A percentile compares a stretch with the other conserved stretches of the same genome.
These are phyloP conservation scores for Andricus curvator DNA, from an alignment of 2,888 invertebrate species.

Conservation along the genomic window DNA sequence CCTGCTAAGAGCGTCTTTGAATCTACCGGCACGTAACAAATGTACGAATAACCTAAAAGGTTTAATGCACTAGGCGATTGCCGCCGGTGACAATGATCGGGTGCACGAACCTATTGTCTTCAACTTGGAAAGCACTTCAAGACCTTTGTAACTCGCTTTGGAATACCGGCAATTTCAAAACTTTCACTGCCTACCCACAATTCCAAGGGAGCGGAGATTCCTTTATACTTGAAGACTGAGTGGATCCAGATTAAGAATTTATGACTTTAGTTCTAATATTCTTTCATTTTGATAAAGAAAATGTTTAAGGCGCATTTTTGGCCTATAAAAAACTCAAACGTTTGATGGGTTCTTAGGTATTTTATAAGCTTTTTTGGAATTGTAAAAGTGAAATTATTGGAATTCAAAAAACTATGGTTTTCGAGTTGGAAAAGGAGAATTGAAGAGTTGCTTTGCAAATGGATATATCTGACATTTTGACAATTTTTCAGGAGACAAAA, in stretches of 20 bases:
- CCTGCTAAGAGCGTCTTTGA: constrained; percentile 71
- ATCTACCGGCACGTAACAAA: constrained; percentile 55
- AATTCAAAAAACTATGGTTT: too few relatives aligned
- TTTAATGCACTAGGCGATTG: constrained; percentile 54
- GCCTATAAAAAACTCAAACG: too few relatives aligned
- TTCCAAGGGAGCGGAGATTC: constrained; percentile 6
- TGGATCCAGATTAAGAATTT: constrained; percentile 8
- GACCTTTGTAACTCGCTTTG: constrained; percentile 48
- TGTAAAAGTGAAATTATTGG: too few relatives aligned
- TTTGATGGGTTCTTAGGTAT: too few relatives aligned
- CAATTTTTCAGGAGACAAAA: too few relatives aligned
- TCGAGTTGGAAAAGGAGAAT: too few relatives aligned
- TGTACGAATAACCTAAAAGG: constrained; percentile 55
- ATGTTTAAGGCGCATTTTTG: too few relatives aligned
- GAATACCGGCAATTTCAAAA: constrained; percentile 47
- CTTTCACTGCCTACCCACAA: constrained; percentile 12
- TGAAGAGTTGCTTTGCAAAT: too few relatives aligned
- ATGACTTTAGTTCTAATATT: not conserved
- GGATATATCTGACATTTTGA: too few relatives aligned
- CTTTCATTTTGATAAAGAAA: too few relatives aligned
- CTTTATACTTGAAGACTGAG: constrained; percentile 19
- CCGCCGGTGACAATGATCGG: constrained; percentile 51
- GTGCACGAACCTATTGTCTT: constrained; percentile 51
- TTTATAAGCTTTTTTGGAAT: too few relatives aligned
- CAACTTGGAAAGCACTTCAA: constrained; percentile 53